Evolutionary conservation across 2,888 invertebrate species (phyloP), one percentile per base, ranked within the genome.

Genomic region (Tachina grossa): DNA sequence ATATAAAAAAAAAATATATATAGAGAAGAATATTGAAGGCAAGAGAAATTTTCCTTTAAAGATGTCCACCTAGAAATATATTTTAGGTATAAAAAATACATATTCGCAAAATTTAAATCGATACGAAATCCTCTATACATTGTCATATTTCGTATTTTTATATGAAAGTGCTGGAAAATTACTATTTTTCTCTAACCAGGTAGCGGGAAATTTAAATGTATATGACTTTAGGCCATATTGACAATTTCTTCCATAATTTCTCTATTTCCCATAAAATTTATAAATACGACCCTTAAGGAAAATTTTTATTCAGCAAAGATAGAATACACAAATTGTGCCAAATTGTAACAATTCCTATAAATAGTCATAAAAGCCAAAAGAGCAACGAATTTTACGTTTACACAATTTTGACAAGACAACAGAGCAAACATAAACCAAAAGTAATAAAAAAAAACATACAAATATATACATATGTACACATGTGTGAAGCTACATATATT

Each of bases 291-390:
- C 59, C 80, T 59, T 59, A 69, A 76, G 61, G 53, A 75, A 43
- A 16, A 65, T 57, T 10, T 49, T 76, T 66, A 57, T 57, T 39
- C 16, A n/a, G 8, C 8, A 47, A 31, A 57, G 68, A 19, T 57
- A 19, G 19, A 59, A 41, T 57, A 51, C 31, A 13, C 19, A 57
- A 74, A 66, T 16, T 69, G 13, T 65, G 84, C 57, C 71, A 80
- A 84, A 80, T 49, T 76, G 41, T 22, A 72, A 72, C 61, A 72
- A 80, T 69, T 71, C 39, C 57, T 57, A 76, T 72, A 80, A 84
- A 80, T 71, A 84, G 65, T 45, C 43, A 31, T 11, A 68, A 74
- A 71, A 74, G 66, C 63, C 43, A 31, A 9, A 68, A 74, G 65
- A 74, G 66, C 63, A 72, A 59, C 8, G 45, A 72, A 77, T 66